A percentile compares a stretch with the other conserved stretches of the same genome.
Conservation (phyloP, 1,140 invertebrate genomes). For the Drosophila pallidifrons region DNA sequence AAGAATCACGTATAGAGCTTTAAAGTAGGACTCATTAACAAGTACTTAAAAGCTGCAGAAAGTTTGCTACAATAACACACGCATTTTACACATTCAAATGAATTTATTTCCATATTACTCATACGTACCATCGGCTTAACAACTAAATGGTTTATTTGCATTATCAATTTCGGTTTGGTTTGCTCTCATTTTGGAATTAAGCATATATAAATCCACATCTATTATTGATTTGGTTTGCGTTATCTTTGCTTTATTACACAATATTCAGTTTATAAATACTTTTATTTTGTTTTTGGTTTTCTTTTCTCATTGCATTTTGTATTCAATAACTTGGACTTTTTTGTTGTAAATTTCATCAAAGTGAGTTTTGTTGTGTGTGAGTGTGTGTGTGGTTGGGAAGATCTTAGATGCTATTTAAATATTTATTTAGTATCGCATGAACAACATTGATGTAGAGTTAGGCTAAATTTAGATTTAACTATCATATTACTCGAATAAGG, state of each 20-base stretch:
- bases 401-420: conserved; percentile 49
- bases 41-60: neutral
- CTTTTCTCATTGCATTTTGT: conserved; percentile 29
- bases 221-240: conserved; percentile 65
- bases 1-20: too few species aligned
- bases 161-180: conserved; percentile 32
- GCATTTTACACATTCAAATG: conserved; percentile 70
- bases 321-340: conserved; percentile 71
- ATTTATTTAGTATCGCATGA: conserved; percentile 58
- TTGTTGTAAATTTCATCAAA: conserved; percentile 79
- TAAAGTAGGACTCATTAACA: neutral
- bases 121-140: conserved; percentile 65
- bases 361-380: conserved; percentile 48
- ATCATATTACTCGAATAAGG: conserved; percentile 47
- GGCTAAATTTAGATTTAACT: conserved; percentile 66
- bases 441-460: conserved; percentile 80
- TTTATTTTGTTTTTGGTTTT: conserved; percentile 23
- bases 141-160: conserved; percentile 58
- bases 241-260: conserved; percentile 44
- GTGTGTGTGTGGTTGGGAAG: conserved; percentile 18
- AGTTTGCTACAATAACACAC: neutral
- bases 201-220: conserved; percentile 71
- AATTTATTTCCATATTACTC: conserved; percentile 74
- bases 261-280: conserved; percentile 30
- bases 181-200: conserved; percentile 63